phyloP scores from a whole-genome alignment of 2,797 vertebrate species.

The Hyperoplus lanceolatus region DNA sequence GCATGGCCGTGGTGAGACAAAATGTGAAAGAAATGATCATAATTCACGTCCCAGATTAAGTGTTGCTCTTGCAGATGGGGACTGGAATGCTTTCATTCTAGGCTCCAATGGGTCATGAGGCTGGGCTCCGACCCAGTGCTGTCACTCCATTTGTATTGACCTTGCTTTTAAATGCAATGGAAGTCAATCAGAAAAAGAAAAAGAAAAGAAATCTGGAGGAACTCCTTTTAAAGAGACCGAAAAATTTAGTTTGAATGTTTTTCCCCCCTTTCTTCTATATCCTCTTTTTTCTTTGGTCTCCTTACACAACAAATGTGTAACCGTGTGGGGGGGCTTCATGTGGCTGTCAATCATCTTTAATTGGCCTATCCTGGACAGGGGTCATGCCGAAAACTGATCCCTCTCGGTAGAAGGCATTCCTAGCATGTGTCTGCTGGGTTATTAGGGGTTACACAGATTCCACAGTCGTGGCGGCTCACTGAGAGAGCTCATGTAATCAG shows the following conservation, averaged over 20 bases:
- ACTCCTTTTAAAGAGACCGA: conserved; percentile 33
- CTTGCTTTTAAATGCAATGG: conserved; percentile 56
- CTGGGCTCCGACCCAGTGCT: conserved; percentile 67
- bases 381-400: conserved; percentile 81
- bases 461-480: conserved; percentile 34
- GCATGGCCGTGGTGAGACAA: conserved; percentile 49
- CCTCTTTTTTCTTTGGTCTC: conserved; percentile 35
- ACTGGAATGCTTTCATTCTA: conserved; percentile 67
- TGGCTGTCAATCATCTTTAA: conserved; percentile 83
- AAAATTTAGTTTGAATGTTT: conserved; percentile 23
- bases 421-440: conserved; percentile 75
- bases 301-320: conserved; percentile 60
- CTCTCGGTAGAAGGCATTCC: conserved; percentile 74
- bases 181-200: conserved; percentile 48
- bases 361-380: conserved; percentile 71
- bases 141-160: conserved; percentile 65
- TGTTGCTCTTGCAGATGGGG: conserved; percentile 59
- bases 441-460: conserved; percentile 71
- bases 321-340: conserved; percentile 58
- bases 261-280: conserved; percentile 19
- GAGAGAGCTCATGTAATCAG: conserved; percentile 18
- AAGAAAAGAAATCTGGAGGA: conserved; percentile 29
- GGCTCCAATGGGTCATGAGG: conserved; percentile 53
- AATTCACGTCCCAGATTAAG: conserved; percentile 68
- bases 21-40: conserved; percentile 68